phyloP scores from a whole-genome alignment of 2,888 invertebrate genomes.

The Sisyra terminalis region DNA sequence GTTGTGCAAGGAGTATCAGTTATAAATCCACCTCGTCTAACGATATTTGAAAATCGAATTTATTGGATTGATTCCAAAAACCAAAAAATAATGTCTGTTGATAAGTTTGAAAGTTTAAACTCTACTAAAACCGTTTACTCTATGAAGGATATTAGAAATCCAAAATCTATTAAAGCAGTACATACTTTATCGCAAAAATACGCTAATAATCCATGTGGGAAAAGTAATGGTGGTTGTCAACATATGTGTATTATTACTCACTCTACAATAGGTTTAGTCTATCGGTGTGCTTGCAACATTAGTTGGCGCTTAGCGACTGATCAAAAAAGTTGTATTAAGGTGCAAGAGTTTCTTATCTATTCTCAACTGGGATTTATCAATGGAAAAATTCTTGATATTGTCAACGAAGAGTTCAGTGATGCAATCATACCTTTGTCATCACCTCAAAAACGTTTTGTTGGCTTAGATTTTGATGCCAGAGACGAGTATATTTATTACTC shows the following conservation, averaged over 20 bases:
- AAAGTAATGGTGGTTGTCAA: conserved; percentile 76
- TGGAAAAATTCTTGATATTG: conserved; percentile 76
- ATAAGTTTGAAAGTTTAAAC: conserved; percentile 65
- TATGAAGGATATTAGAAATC: conserved; percentile 62
- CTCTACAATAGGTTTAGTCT: conserved; percentile 53
- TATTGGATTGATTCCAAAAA: conserved; percentile 89
- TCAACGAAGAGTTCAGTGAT: conserved; percentile 81
- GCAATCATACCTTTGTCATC: conserved; percentile 92
- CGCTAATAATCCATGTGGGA: conserved; percentile 68
- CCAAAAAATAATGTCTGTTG: conserved; percentile 73
- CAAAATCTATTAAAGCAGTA: conserved; percentile 68
- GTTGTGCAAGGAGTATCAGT: conserved; percentile 70
- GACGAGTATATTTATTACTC: conserved; percentile 93
- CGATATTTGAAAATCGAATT: conserved; percentile 71
- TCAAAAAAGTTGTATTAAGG: conserved; percentile 60
- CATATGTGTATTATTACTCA: conserved; percentile 89
- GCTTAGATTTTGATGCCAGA: conserved; percentile 82
- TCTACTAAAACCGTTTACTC: conserved; percentile 68
- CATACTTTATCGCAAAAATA: conserved; percentile 62
- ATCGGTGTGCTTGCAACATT: conserved; percentile 81
- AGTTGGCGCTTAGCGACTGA: conserved; percentile 65
- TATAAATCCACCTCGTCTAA: conserved; percentile 69
- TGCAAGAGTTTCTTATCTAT: conserved; percentile 84
- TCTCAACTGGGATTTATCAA: conserved; percentile 92
- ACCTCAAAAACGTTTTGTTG: conserved; percentile 80